Evolutionary conservation across 2,888 invertebrate species (phyloP).

Genomic region (Adineta ricciae): DNA sequence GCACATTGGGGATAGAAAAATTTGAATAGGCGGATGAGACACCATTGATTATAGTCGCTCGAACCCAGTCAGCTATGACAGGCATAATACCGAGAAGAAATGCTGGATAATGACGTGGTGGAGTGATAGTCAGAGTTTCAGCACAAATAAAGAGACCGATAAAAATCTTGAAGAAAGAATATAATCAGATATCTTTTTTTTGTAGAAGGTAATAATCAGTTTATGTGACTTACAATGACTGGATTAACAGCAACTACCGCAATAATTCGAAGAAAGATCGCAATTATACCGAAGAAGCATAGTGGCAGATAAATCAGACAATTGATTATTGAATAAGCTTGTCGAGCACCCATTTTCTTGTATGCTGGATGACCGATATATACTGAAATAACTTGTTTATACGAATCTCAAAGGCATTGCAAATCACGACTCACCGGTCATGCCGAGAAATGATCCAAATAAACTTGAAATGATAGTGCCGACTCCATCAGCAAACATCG

Average conservation of each 20-base stretch:
- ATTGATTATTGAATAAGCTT: background rate
- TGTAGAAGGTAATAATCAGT: too few relatives aligned
- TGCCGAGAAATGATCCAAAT: background rate
- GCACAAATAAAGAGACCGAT: background rate
- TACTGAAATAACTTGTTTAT: background rate
- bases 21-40: background rate
- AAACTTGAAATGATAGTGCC: background rate
- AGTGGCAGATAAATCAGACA: background rate
- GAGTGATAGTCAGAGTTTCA: background rate
- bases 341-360: slow-evolving; percentile 14
- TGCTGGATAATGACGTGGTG: slow-evolving; percentile 5
- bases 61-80: background rate
- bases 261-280: background rate
- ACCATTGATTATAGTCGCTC: background rate
- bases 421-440: background rate
- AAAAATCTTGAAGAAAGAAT: background rate
- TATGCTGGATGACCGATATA: slow-evolving; percentile 20
- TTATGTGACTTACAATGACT: background rate
- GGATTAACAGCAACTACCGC: background rate
- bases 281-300: background rate
- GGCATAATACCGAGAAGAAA: slow-evolving; percentile 7
- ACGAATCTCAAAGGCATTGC: background rate
- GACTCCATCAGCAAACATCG: slow-evolving; percentile 4
- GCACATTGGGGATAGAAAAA: background rate
- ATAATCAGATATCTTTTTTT: too few relatives aligned